phyloP scores from a whole-genome alignment of 2,888 invertebrate genomes.

The Spicauda simplicius region DNA sequence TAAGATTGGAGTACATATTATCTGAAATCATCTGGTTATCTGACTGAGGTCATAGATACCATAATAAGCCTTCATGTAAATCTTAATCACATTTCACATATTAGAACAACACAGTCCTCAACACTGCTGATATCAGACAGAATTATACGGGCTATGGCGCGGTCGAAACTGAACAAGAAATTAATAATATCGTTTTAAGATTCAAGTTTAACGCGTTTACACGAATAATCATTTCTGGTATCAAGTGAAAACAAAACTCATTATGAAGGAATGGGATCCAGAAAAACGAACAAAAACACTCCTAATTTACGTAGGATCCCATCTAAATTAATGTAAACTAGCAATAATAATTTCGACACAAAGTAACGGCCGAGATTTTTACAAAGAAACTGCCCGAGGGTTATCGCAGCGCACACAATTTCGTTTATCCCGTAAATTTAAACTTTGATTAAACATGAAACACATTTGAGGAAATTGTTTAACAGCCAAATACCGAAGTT shows the following conservation, averaged over 20 bases:
- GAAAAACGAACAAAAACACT: not conserved
- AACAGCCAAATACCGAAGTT: conserved; percentile 4
- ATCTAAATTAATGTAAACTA: conserved; percentile 10
- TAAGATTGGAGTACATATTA: too few species aligned
- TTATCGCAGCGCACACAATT: conserved; percentile 4
- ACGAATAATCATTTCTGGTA: not conserved
- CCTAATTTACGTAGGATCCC: conserved; percentile 3
- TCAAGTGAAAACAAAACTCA: conserved; percentile 6
- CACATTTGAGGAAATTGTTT: conserved; percentile 2
- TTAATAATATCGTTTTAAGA: too few species aligned
- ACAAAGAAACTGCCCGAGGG: conserved; percentile 3
- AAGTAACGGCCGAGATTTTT: conserved; percentile 1
- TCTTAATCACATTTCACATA: too few species aligned
- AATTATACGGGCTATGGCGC: too few species aligned
- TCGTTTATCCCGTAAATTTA: conserved; percentile 7
- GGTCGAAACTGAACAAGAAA: too few species aligned
- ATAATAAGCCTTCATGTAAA: too few species aligned
- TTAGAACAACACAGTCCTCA: too few species aligned
- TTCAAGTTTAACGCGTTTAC: too few species aligned
- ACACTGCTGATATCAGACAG: too few species aligned
- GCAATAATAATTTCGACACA: not conserved
- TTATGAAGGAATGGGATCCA: not conserved
- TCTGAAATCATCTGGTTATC: too few species aligned
- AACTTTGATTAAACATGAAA: conserved; percentile 15
- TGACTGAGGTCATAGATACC: too few species aligned